These are phyloP conservation scores for Gallinago stenura DNA, from an alignment of 2,797 vertebrate species.

Conservation along the genomic window DNA sequence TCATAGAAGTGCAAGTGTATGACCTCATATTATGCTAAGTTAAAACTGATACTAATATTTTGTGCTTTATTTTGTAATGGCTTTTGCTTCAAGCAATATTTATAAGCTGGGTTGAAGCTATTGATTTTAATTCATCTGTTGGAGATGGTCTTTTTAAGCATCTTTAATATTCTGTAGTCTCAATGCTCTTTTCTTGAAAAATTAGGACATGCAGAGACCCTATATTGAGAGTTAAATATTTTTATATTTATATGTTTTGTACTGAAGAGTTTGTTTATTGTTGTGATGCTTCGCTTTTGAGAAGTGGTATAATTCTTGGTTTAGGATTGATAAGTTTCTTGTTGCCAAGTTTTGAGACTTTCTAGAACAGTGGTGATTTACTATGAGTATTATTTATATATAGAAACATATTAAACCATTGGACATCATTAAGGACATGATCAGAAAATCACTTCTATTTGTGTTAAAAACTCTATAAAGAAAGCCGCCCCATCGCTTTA, in stretches of 20 bases:
- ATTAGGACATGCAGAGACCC: neutral
- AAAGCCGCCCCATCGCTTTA: neutral
- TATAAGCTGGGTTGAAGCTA: constrained; percentile 12
- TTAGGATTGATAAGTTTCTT: constrained; percentile 52
- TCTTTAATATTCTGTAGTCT: constrained; percentile 21
- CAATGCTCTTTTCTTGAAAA: constrained; percentile 31
- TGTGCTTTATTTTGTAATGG: constrained; percentile 39
- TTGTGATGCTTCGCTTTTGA: constrained; percentile 53
- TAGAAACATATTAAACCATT: constrained; percentile 30
- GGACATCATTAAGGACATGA: constrained; percentile 52
- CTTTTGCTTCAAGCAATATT: constrained; percentile 42
- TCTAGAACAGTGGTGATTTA: constrained; percentile 51
- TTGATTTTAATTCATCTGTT: constrained; percentile 11
- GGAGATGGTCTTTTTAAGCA: constrained; percentile 39
- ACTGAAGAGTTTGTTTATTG: constrained; percentile 52
- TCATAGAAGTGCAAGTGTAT: constrained; percentile 33
- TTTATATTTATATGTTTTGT: constrained; percentile 54
- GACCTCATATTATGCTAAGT: neutral
- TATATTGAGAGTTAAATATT: constrained; percentile 46
- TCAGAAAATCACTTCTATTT: constrained; percentile 47
- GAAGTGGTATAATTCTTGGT: constrained; percentile 37
- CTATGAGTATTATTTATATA: constrained; percentile 43
- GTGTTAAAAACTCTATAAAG: neutral
- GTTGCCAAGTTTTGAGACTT: constrained; percentile 71
- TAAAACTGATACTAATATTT: neutral